Evolutionary conservation across 2,888 invertebrate species (phyloP), one percentile per base, ranked within the genome.

Genomic region (Vesta saturnalis): DNA sequence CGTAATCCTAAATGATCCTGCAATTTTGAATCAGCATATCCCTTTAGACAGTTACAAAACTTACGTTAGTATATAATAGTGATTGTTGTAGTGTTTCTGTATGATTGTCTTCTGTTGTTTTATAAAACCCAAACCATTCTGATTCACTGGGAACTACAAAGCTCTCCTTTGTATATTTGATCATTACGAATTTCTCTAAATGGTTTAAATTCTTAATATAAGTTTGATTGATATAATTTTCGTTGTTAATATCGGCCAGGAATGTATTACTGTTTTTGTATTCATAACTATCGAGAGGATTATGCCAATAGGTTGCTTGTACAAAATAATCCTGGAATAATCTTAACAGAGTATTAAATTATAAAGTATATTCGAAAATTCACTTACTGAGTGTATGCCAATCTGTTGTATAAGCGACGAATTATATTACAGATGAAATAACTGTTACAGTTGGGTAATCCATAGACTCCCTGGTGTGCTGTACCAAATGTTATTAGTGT

Each of bases 291-390:
- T 94, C 87, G 0, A 95, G 83, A 0, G 99, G 98, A 85, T 99
- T 97, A 82, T 99, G 99, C 99, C 99, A 99, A 82, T 97, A 99
- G 35, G 98, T 94, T 0, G 99, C 98, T 85, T 98, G 99, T 0
- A 97, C 93, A 1, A 95, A 83, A 1, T 85, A 84, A 18, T 89
- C 81, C 82, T 95, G 95, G 0, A 94, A 88, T 89, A 90, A 91
- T 19, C 94, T 94, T 80, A 12, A 85, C 85, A 10, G 5, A 1
- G 2, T 4, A 18, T 18, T 49, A 18, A 8, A 4, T 46, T 14
- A 46, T 12, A 14, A 46, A 5, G 15, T 14, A 5, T 14, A 5
- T 6, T 4, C 3, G 5, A 12, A n/a, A 1, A 15, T 49, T 3
- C 6, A 49, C 49, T 3, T 49, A 49, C 49, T 22, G 12, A n/a